Evolutionary conservation across 2,888 invertebrate genomes (phyloP).

Genomic region (Conistra vaccinii): DNA sequence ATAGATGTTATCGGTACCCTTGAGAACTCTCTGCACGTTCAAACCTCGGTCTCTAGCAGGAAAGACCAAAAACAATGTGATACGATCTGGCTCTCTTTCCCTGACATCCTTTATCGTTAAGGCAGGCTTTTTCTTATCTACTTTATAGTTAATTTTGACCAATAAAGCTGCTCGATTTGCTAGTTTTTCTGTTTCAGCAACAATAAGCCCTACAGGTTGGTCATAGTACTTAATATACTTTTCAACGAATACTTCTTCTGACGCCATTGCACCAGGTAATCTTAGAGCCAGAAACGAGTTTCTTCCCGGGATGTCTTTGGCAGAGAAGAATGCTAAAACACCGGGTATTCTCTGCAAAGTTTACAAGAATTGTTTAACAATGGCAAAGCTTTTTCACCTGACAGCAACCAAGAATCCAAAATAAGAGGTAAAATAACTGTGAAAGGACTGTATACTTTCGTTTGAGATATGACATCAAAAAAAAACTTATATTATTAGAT

Average conservation of each 20-base stretch:
- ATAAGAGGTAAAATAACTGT: neutral
- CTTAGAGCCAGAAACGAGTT: slow-evolving; percentile 89
- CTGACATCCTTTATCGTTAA: slow-evolving; percentile 77
- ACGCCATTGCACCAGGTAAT: slow-evolving; percentile 58
- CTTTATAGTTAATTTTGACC: slow-evolving; percentile 90
- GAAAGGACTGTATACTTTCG: neutral
- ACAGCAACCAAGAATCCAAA: neutral
- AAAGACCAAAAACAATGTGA: slow-evolving; percentile 69
- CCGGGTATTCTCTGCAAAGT: slow-evolving; percentile 91
- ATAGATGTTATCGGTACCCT: slow-evolving; percentile 89
- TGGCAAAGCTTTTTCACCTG: neutral
- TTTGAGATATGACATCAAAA: neutral
- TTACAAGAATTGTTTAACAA: neutral
- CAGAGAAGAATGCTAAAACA: slow-evolving; percentile 92
- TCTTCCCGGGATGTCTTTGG: slow-evolving; percentile 93
- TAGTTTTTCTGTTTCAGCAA: slow-evolving; percentile 90
- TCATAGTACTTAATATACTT: slow-evolving; percentile 91
- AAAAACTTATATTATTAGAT: too few species aligned
- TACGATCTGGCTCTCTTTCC: slow-evolving; percentile 75
- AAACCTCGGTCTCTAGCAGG: slow-evolving; percentile 79
- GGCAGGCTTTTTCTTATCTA: slow-evolving; percentile 79
- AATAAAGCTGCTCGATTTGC: slow-evolving; percentile 91
- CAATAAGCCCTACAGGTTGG: slow-evolving; percentile 93
- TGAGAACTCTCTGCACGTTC: slow-evolving; percentile 87
- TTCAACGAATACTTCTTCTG: slow-evolving; percentile 88